These are phyloP conservation scores for Pheosia tremula DNA, from an alignment of 2,888 invertebrate genomes.

Conservation along the genomic window DNA sequence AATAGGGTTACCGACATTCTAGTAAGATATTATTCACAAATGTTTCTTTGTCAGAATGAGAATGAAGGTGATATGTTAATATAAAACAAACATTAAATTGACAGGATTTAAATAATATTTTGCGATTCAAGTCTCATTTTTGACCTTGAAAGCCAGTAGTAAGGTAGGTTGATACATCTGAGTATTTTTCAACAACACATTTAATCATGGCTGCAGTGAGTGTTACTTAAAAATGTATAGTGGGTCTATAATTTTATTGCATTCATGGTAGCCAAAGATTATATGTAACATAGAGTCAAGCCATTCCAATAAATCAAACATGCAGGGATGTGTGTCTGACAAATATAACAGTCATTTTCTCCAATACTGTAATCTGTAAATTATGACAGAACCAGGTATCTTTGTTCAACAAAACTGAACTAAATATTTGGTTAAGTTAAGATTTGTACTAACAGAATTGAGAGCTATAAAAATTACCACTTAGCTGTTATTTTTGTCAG, in stretches of 20 bases:
- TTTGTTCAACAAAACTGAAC: too few species aligned
- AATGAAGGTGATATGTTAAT: conserved; percentile 9
- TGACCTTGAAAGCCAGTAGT: not conserved
- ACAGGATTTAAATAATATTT: not conserved
- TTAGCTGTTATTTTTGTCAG: conserved; percentile 52
- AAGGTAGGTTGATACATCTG: not conserved
- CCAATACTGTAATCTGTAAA: too few species aligned
- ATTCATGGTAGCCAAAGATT: conserved; percentile 1
- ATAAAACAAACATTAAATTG: not conserved
- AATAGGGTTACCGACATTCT: too few species aligned
- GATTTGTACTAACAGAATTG: too few species aligned
- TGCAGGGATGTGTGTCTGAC: conserved; percentile 40
- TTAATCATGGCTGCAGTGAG: conserved; percentile 1
- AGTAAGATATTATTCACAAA: conserved; percentile 7
- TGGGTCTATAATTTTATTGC: not conserved
- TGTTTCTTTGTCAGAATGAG: conserved; percentile 7
- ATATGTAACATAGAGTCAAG: conserved; percentile 36
- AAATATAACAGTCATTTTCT: conserved; percentile 39
- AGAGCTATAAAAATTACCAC: not conserved
- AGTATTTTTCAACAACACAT: not conserved
- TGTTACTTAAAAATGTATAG: not conserved
- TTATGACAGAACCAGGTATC: too few species aligned
- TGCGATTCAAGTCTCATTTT: not conserved
- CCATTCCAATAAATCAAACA: conserved; percentile 47
- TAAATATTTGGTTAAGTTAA: too few species aligned